These are phyloP conservation scores for Andricus quercusramuli DNA, from an alignment of 2,888 invertebrate genomes.

Conservation along the genomic window DNA sequence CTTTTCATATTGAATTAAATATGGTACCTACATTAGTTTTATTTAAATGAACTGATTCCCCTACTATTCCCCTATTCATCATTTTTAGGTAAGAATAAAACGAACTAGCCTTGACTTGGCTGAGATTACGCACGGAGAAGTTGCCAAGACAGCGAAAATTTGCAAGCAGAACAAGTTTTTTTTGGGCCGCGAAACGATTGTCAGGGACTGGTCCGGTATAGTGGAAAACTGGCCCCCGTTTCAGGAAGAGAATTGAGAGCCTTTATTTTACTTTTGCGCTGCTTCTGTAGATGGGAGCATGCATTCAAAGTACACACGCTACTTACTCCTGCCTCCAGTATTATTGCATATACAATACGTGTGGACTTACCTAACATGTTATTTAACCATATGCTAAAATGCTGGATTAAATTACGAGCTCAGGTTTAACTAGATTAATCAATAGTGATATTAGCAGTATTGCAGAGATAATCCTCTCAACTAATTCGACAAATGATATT, in stretches of 20 bases:
- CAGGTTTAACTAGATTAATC: background rate
- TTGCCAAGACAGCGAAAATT: constrained; percentile 35
- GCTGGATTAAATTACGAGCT: constrained; percentile 2
- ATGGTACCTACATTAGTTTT: too few relatives aligned
- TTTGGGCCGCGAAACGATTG: constrained; percentile 47
- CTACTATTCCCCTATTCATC: too few relatives aligned
- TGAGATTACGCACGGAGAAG: background rate
- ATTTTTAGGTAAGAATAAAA: background rate
- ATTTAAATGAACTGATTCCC: too few relatives aligned
- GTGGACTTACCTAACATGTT: constrained; percentile 60
- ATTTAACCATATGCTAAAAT: constrained; percentile 16
- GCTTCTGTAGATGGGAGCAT: background rate
- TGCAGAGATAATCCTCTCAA: background rate
- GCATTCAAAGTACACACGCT: background rate
- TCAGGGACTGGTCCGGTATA: constrained; percentile 30
- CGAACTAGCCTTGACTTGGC: constrained; percentile 16
- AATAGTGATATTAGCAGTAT: background rate
- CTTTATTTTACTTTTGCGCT: constrained; percentile 43
- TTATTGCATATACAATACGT: constrained; percentile 49
- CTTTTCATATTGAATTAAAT: too few relatives aligned
- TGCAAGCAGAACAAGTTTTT: constrained; percentile 54
- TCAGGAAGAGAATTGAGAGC: constrained; percentile 58
- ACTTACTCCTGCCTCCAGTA: background rate
- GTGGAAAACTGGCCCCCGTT: constrained; percentile 51
- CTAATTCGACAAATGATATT: too few relatives aligned